These are phyloP conservation scores for Onychomys torridus DNA, from an alignment of 2,797 vertebrate genomes.

Conservation along the genomic window DNA sequence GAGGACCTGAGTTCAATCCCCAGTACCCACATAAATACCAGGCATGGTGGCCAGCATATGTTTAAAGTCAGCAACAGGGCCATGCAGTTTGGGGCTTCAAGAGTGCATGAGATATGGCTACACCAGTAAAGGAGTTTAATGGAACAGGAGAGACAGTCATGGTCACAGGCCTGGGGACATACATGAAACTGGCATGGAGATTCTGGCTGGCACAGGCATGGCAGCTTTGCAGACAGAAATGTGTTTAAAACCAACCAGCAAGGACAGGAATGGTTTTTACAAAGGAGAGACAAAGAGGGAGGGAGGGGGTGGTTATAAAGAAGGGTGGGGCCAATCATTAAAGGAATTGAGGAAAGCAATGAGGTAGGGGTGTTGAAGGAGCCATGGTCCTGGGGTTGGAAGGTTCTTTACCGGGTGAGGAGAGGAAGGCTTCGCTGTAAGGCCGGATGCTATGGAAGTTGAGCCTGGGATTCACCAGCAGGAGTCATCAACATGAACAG, in stretches of 20 bases:
- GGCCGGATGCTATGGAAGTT: not conserved
- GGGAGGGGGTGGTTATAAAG: not conserved
- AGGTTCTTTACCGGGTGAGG: no score
- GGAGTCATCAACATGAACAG: not conserved
- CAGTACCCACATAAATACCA: not conserved
- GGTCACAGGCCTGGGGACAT: no score
- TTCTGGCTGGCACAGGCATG: not conserved
- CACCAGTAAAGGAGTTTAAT: not conserved
- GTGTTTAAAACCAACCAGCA: not conserved
- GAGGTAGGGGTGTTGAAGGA: rapidly evolving
- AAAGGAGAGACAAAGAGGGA: not conserved
- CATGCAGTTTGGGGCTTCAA: not conserved
- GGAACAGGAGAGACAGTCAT: not conserved
- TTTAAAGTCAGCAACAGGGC: not conserved
- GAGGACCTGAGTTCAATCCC: not conserved
- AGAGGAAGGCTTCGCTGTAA: not conserved
- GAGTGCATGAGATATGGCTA: no score
- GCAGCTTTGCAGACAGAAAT: not conserved
- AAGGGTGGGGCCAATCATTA: not conserved
- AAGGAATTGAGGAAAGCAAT: not conserved
- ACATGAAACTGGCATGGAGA: not conserved
- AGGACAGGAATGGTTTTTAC: not conserved
- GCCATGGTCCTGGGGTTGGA: no score
- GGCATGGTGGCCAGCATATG: not conserved
- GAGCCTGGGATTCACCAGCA: not conserved